Evolutionary conservation across 1,140 invertebrate species (phyloP), one percentile per base, ranked within the genome.

Genomic region (Drosophila bocki): DNA sequence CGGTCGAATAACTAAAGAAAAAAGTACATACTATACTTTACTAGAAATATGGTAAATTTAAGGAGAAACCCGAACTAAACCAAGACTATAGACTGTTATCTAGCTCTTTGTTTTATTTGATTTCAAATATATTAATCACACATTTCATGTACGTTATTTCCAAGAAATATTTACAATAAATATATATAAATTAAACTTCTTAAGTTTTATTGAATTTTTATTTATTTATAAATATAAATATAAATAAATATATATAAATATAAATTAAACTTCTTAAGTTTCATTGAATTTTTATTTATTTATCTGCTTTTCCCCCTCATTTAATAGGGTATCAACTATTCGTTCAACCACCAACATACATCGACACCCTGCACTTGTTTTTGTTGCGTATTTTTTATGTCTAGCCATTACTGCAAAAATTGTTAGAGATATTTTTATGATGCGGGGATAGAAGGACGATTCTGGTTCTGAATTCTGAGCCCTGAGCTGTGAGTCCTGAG

Each of bases 331-430:
- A 77, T 56, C 41, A 17, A 13, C 5, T 26, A 1, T 33, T 44
- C 62, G 8, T 37, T 48, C 11, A 41, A 0, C 3, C 7, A 3
- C 11, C 9, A 29, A 7, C 5, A 11, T 8, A 32, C 5, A 13
- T 35, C 63, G 2, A 15, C 54, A 19, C 22, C 32, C 69, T 72
- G 69, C 69, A 72, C 69, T 72, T 68, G 64, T 78, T 68, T 86
- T 82, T 79, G 69, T 76, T 82, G 75, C 72, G 69, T 65, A 81
- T 90, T 90, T 90, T 90, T 82, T 90, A 90, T 90, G 85, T 77
- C 64, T 65, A 61, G 53, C 78, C 86, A 90, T 90, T 90, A 90
- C 82, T 76, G 82, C 78, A 79, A 79, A 78, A 91, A 90, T 82
- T 77, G 81, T 85, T 77, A 58, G 75, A 85, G 70, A 81, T 90